Conservation (phyloP, 2,113 vertebrate genomes). For the Oxygymnocypris stewartii region DNA sequence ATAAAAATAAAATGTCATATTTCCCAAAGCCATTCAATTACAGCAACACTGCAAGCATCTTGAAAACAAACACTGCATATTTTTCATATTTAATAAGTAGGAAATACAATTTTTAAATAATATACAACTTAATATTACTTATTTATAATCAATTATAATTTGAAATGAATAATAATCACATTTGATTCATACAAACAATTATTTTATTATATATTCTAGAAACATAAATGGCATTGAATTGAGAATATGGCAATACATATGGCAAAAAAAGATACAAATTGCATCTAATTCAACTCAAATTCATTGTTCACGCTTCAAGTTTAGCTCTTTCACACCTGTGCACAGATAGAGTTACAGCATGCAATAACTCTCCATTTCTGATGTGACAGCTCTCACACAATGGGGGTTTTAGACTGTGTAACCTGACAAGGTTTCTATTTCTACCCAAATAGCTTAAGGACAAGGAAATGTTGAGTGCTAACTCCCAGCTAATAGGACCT, state of each 20-base stretch:
- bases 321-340: constrained; percentile 57
- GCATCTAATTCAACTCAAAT: constrained; percentile 36
- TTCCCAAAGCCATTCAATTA: neutral
- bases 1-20: neutral
- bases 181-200: neutral
- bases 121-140: neutral
- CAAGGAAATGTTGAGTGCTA: constrained; percentile 59
- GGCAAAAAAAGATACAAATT: constrained; percentile 43
- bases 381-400: constrained; percentile 64
- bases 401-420: constrained; percentile 58
- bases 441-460: constrained; percentile 63
- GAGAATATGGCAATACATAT: constrained; percentile 1
- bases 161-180: neutral
- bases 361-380: constrained; percentile 68
- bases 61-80: neutral
- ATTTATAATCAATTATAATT: neutral
- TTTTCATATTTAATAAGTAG: neutral
- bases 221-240: neutral
- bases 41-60: neutral
- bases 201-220: neutral
- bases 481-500: constrained; percentile 59
- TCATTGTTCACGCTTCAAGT: constrained; percentile 15
- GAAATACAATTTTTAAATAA: neutral
- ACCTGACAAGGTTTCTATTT: constrained; percentile 64
- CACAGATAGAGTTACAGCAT: constrained; percentile 62